Evolutionary conservation across 2,113 vertebrate species (phyloP), one percentile per base, ranked within the genome.

Genomic region (Forbesichthys agassizii): DNA sequence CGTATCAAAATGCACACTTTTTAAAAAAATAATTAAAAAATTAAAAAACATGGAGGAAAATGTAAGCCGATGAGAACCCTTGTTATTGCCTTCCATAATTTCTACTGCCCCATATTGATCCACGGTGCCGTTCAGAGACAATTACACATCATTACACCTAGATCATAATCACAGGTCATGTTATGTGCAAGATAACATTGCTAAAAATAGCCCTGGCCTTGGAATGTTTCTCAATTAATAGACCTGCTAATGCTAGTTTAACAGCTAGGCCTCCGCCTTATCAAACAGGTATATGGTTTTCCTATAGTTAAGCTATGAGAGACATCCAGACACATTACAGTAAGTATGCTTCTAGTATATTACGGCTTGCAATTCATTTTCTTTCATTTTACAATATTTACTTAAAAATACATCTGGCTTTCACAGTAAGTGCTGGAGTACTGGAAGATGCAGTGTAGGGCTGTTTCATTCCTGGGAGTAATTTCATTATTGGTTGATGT

Each of bases 81-180:
- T 18, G 12, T 27, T 63, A 48, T 18, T 11, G 33, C 62, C 71
- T 52, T 53, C 66, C 61, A 27, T 2, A 27, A 27, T 27, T 27
- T 27, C 27, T 27, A 47, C 79, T 62, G 79, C 80, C 80, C 81
- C 10, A 61, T 85, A 89, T 86, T 77, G 86, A 92, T 89, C 84
- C 79, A 75, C 18, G 62, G 27, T 13, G 59, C 64, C 61, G 61
- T 61, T 71, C 61, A 53, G 56, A 70, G 74, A 67, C 71, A 78
- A 79, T 84, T 82, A 80, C 70, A 73, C 68, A 63, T 76, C 71
- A 69, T 78, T 76, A 70, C 66, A 69, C 57, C 70, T 70, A 54
- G 53, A 64, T 83, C 74, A 73, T 71, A 60, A 68, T 60, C 59
- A 33, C 73, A 74, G 73, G 71, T 59, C 48, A 55, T 18, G 16